A percentile compares a stretch with the other conserved stretches of the same genome.
phyloP scores from a whole-genome alignment of 2,113 vertebrate genomes.

The Esox niger region DNA sequence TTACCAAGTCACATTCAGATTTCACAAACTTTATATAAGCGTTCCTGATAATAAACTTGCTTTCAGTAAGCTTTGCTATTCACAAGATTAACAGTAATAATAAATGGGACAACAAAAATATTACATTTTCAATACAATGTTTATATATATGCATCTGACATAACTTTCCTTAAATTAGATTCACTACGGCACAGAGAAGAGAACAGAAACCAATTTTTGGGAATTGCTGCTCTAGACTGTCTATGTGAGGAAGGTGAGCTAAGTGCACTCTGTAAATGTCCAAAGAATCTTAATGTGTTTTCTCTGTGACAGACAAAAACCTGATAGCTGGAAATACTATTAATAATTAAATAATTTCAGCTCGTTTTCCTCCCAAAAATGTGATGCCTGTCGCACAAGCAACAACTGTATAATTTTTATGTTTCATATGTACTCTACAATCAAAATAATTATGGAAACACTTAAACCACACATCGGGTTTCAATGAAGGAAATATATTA shows the following conservation, averaged over 20 bases:
- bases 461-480: too few species aligned
- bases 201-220: slow-evolving; percentile 18
- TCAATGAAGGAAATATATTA: too few species aligned
- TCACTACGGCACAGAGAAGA: slow-evolving; percentile 57
- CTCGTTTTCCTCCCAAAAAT: not conserved
- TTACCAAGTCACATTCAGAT: not conserved
- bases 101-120: too few species aligned
- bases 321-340: not conserved
- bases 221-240: slow-evolving; percentile 22
- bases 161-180: slow-evolving; percentile 41
- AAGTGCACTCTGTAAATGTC: not conserved
- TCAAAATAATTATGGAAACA: too few species aligned
- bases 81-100: too few species aligned
- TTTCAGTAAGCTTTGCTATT: too few species aligned
- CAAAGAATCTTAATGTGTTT: slow-evolving; percentile 9
- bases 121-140: too few species aligned
- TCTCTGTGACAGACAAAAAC: not conserved
- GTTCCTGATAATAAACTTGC: too few species aligned
- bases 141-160: not conserved
- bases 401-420: not conserved
- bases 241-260: slow-evolving; percentile 63
- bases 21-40: not conserved
- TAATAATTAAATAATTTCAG: not conserved
- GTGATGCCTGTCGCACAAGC: not conserved
- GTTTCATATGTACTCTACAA: too few species aligned